Conservation (phyloP, 2,888 invertebrate species). For the Oscheius sp. region DNA sequence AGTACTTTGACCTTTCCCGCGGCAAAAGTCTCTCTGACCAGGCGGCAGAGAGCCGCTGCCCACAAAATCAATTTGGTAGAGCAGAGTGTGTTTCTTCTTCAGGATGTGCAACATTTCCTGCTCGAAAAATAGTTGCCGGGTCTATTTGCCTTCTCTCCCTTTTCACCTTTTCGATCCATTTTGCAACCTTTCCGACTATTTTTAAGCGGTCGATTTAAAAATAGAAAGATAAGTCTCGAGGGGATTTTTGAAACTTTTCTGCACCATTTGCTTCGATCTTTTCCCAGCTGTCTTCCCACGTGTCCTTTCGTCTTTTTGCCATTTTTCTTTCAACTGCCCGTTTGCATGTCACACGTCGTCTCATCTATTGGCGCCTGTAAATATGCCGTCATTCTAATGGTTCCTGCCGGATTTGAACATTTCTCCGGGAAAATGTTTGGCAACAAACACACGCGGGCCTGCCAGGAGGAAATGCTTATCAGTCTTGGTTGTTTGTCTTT, state of each 20-base stretch:
- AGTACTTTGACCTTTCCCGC: background rate
- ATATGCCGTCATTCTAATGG: too few species aligned
- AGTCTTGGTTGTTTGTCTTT: constrained; percentile 12
- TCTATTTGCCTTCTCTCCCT: background rate
- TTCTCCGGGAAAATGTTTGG: background rate
- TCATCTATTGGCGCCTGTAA: too few species aligned
- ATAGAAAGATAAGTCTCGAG: too few species aligned
- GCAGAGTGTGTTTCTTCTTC: constrained; percentile 19
- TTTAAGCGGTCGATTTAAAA: too few species aligned
- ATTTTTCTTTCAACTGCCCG: background rate
- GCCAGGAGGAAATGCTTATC: background rate
- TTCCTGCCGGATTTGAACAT: background rate
- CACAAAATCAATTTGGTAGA: constrained; percentile 26
- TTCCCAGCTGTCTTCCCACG: background rate
- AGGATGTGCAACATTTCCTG: background rate
- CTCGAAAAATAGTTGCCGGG: background rate
- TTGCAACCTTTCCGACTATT: background rate
- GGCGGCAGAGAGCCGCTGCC: background rate
- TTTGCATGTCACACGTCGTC: too few species aligned
- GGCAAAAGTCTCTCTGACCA: background rate
- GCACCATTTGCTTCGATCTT: too few species aligned
- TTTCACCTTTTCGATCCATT: background rate
- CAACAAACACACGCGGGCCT: background rate
- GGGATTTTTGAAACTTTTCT: too few species aligned
- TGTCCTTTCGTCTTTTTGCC: background rate